Conservation (phyloP, 2,888 invertebrate species). For the Dioctria linearis region DNA sequence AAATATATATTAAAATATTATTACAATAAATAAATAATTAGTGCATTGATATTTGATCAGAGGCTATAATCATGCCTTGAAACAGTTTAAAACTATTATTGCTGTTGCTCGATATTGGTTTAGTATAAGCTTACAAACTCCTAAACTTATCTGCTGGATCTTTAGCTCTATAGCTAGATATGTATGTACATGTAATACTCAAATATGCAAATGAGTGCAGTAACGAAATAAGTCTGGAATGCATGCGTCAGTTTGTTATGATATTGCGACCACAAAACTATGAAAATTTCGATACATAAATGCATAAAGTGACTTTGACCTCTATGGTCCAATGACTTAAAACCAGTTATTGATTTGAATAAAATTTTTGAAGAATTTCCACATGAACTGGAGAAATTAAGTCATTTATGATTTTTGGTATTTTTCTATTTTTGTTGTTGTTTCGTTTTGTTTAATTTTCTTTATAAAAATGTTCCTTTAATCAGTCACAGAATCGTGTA, state of each 20-base stretch:
- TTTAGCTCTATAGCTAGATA: no score
- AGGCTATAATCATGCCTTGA: no score
- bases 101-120: no score
- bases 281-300: neutral
- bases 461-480: neutral
- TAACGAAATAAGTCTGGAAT: neutral
- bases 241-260: neutral
- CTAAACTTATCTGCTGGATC: no score
- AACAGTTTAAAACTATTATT: no score
- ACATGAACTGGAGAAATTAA: neutral
- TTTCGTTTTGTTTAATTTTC: no score
- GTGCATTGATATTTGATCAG: no score
- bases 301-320: constrained; percentile 9
- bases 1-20: no score
- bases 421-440: neutral
- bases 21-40: no score
- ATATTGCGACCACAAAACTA: neutral
- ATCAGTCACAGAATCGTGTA: neutral
- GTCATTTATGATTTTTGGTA: neutral
- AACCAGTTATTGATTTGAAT: neutral
- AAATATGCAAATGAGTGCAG: neutral
- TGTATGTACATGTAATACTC: no score
- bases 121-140: no score
- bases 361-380: neutral
- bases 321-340: neutral